phyloP scores from a whole-genome alignment of 1,140 invertebrate species.

The Trichoplusia ni region DNA sequence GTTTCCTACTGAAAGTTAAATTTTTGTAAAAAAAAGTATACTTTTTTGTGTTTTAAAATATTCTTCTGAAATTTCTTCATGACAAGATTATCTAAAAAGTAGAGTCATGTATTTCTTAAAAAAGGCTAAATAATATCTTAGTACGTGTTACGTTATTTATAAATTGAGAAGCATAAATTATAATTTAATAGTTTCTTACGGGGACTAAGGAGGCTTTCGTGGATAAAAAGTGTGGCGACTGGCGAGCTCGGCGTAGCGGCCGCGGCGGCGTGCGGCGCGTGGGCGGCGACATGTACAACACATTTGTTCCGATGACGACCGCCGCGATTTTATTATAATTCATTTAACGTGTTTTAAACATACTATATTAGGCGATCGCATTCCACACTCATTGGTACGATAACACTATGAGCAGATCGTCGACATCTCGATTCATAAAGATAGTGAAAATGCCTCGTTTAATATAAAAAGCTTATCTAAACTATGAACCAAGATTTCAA shows the following conservation, averaged over 20 bases:
- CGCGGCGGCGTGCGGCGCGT: constrained; percentile 70
- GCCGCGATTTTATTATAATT: constrained; percentile 75
- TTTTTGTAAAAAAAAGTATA: too few relatives aligned
- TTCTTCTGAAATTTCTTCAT: not conserved
- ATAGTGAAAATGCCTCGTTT: not conserved
- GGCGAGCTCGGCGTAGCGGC: constrained; percentile 23
- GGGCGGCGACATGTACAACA: constrained; percentile 69
- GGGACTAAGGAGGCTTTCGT: not conserved
- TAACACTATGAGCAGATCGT: constrained; percentile 6
- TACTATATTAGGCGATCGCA: constrained; percentile 18
- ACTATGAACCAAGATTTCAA: not conserved
- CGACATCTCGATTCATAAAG: constrained; percentile 18
- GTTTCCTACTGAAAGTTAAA: too few relatives aligned
- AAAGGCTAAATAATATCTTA: too few relatives aligned
- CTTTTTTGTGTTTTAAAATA: not conserved
- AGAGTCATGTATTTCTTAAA: too few relatives aligned
- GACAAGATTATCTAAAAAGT: not conserved
- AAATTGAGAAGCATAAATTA: too few relatives aligned
- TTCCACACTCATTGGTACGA: constrained; percentile 5
- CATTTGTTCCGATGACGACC: constrained; percentile 73
- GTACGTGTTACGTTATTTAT: too few relatives aligned
- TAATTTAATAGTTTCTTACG: constrained; percentile 1
- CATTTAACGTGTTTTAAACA: constrained; percentile 62
- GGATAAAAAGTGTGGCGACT: constrained; percentile 30
- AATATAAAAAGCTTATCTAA: constrained; percentile 12